Conservation (phyloP, 2,888 invertebrate species). For the Tridacna crocea region DNA sequence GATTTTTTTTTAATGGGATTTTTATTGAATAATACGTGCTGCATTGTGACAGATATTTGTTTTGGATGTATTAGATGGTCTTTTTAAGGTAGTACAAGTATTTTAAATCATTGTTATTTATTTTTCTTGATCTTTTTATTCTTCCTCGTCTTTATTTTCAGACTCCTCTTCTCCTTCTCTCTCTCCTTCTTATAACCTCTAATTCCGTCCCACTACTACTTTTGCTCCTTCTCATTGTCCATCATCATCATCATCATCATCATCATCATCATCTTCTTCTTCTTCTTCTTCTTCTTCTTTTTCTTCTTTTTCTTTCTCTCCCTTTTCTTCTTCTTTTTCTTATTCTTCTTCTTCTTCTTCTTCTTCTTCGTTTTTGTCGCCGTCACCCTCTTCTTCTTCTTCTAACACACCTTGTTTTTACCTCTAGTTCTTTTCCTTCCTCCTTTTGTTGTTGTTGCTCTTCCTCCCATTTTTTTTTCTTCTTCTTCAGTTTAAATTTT, state of each 20-base stretch:
- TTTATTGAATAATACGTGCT: slow-evolving; percentile 5
- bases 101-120: too few relatives aligned
- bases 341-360: neutral
- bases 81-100: neutral
- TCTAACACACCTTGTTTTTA: neutral
- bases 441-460: too few relatives aligned
- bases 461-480: too few relatives aligned
- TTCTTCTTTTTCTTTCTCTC: neutral
- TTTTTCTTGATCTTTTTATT: neutral
- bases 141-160: neutral
- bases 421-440: too few relatives aligned
- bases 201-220: too few relatives aligned
- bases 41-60: neutral
- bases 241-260: neutral
- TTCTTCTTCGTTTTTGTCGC: neutral
- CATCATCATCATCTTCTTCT: neutral
- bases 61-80: slow-evolving; percentile 1
- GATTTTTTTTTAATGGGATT: slow-evolving; percentile 13
- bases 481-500: too few relatives aligned
- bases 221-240: neutral
- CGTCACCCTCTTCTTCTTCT: neutral
- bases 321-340: neutral
- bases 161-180: neutral
- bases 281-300: neutral
- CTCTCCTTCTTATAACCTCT: too few relatives aligned